Percentiles rank a stretch among this genome's conserved stretches.
Conservation (phyloP, 2,113 vertebrate species). For the Porphyrio hochstetteri region DNA sequence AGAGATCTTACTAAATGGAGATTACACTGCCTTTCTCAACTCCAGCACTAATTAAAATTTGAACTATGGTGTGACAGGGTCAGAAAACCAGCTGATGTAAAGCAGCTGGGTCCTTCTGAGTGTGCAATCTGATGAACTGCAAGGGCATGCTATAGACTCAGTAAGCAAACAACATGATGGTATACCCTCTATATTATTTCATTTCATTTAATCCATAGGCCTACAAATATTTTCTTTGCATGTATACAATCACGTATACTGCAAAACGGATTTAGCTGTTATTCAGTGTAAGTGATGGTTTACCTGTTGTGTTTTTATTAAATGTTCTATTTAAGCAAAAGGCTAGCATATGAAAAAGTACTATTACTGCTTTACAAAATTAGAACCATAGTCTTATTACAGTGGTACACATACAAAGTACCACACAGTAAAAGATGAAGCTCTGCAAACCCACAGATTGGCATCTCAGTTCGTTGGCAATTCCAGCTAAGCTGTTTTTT, state of each 20-base stretch:
- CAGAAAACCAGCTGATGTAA: neutral
- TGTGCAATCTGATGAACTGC: neutral
- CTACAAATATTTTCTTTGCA: neutral
- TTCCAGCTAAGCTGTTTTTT: neutral
- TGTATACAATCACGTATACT: neutral
- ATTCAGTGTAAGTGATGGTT: neutral
- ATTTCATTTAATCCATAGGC: neutral
- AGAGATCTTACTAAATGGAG: neutral
- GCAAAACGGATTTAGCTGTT: neutral
- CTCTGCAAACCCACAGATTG: neutral
- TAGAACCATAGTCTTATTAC: neutral
- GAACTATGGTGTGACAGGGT: neutral
- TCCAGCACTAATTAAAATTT: neutral
- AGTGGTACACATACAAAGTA: neutral
- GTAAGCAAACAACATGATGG: neutral
- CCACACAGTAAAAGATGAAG: neutral
- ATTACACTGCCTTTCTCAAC: neutral
- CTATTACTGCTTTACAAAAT: neutral
- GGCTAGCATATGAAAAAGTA: neutral
- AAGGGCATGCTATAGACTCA: neutral
- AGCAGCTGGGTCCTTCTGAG: fast-evolving
- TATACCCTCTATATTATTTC: neutral
- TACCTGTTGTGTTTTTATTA: neutral
- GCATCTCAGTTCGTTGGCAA: neutral
- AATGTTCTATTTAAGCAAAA: neutral